A percentile compares a stretch with the other conserved stretches of the same genome.
phyloP scores from a whole-genome alignment of 1,140 invertebrate species.

The Drosophila littoralis region DNA sequence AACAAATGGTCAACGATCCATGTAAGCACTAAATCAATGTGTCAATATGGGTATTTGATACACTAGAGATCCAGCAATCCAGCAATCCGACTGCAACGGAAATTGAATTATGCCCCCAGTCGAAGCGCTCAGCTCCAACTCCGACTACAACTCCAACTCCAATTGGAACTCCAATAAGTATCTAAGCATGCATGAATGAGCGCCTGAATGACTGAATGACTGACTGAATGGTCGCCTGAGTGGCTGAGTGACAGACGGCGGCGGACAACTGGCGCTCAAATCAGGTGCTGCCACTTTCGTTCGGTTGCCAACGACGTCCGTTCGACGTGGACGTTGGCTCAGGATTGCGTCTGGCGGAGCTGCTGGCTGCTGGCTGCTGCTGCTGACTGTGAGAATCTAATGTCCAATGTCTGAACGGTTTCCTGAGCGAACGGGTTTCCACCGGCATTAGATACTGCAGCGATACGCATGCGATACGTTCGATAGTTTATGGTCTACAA shows the following conservation, averaged over 20 bases:
- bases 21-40: conserved; percentile 81
- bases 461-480: conserved; percentile 72
- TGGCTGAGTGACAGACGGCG: conserved; percentile 67
- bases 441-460: conserved; percentile 63
- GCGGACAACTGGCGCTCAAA: conserved; percentile 70
- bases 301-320: conserved; percentile 58
- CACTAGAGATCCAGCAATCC: conserved; percentile 49
- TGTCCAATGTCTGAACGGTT: conserved; percentile 66
- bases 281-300: conserved; percentile 78
- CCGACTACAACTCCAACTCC: conserved; percentile 6
- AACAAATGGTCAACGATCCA: conserved; percentile 70
- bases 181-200: conserved; percentile 73
- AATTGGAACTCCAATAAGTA: conserved; percentile 31
- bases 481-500: conserved; percentile 73
- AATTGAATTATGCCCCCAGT: conserved; percentile 74
- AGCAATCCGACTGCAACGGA: conserved; percentile 54
- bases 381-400: conserved; percentile 75
- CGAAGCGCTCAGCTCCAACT: conserved; percentile 7
- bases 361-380: conserved; percentile 35
- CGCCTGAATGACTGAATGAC: conserved; percentile 61
- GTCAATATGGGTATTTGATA: conserved; percentile 79
- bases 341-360: conserved; percentile 20
- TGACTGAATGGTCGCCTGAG: conserved; percentile 39
- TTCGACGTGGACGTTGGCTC: conserved; percentile 19
- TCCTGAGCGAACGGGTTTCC: conserved; percentile 72